Evolutionary conservation across 2,113 vertebrate species (phyloP), one percentile per base, ranked within the genome.

Genomic region (Echinops telfairi): DNA sequence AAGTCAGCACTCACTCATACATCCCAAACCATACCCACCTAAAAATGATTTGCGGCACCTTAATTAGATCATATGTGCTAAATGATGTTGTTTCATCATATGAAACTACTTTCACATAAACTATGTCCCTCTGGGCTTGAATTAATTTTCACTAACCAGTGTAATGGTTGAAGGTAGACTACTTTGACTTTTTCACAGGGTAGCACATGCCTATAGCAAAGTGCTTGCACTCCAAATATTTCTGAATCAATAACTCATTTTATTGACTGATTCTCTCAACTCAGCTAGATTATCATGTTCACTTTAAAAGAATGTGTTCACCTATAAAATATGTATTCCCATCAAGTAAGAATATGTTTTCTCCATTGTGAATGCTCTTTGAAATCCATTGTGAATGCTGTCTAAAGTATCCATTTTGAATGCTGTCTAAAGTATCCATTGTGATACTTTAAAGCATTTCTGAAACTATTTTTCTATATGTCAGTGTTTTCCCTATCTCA

Each of bases 341-440:
- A 20, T 53, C 47, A 23, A 36, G 53, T 84, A 40, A 58, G 89
- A 91, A 78, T 71, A 75, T 20, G 0, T 47, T 76, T 29, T 2
- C 2, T 91, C 20, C 2, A 25, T 60, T 90, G 78, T 79, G 19
- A 83, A 91, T 83, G 38, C 3, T 19, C 17, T 64, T 25, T 40
- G 80, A 92, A 95, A 81, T 91, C 20, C 2, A 25, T 60, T 90
- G 78, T 79, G 19, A 83, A 91, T 83, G 38, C 3, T n/a, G n/a
- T n/a, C n/a, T n/a, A 92, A 82, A 89, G 71, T 87, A 87, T 47
- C 33, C 29, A n/a, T n/a, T n/a, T n/a, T n/a, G n/a, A n/a, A n/a
- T n/a, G n/a, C n/a, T 19, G 14, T 64, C 22, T 40, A 76, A 92
- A 95, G 77, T 87, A 87, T 47, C 33, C 29, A 47, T 25, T 91